Percentiles rank a stretch among this genome's conserved stretches.
Conservation (phyloP, 35 echinoderm and acorn worm species). For the Ophiothrix spiculata region DNA sequence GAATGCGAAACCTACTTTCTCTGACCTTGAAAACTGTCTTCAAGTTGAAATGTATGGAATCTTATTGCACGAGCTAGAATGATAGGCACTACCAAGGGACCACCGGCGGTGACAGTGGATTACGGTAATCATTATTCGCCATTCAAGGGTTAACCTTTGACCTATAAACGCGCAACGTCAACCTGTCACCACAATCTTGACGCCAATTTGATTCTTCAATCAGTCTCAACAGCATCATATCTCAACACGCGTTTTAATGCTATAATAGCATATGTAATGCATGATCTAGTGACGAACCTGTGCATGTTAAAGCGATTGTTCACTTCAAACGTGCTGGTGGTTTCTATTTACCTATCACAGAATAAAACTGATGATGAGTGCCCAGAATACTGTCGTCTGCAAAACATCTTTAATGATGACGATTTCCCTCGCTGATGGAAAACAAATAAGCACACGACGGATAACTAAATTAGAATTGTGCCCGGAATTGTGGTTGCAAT, state of each 20-base stretch:
- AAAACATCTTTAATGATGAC: not conserved
- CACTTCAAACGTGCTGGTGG: not conserved
- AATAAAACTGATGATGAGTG: not conserved
- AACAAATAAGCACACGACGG: not conserved
- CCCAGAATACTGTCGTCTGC: not conserved
- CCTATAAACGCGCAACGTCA: not conserved
- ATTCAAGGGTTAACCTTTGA: constrained; percentile 10
- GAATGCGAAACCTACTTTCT: too few relatives aligned
- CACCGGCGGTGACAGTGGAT: not conserved
- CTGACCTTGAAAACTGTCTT: too few relatives aligned
- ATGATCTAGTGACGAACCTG: not conserved
- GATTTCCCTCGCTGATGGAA: not conserved
- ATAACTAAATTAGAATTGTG: constrained; percentile 13
- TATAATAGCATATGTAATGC: not conserved
- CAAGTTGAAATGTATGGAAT: too few relatives aligned
- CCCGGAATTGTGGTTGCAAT: too few relatives aligned
- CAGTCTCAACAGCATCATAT: not conserved
- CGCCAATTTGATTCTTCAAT: not conserved
- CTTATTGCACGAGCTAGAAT: too few relatives aligned
- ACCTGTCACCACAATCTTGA: not conserved
- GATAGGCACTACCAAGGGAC: not conserved
- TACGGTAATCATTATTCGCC: not conserved
- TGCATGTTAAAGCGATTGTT: not conserved
- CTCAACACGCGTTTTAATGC: not conserved
- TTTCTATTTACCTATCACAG: not conserved